Percentiles rank a stretch among this genome's conserved stretches.
These are phyloP conservation scores for Enteromius radiatus DNA, from an alignment of 2,797 vertebrate genomes.

Conservation along the genomic window DNA sequence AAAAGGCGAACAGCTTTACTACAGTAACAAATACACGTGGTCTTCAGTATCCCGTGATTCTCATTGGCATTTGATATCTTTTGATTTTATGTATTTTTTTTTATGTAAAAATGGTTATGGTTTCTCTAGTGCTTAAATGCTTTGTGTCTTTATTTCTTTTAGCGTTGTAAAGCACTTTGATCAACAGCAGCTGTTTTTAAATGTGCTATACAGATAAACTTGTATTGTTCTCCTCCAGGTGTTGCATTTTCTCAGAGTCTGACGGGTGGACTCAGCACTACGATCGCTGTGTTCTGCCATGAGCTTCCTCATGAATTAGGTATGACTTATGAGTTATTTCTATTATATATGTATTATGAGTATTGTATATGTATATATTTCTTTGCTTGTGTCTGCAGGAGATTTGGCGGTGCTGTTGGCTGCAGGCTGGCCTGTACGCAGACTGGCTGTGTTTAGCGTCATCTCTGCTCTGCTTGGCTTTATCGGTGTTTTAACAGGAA, in stretches of 20 bases:
- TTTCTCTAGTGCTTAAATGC: too few relatives aligned
- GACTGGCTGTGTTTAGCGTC: constrained; percentile 75
- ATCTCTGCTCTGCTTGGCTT: constrained; percentile 79
- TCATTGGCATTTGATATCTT: too few relatives aligned
- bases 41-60: too few relatives aligned
- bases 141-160: too few relatives aligned
- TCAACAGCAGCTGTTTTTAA: too few relatives aligned
- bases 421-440: constrained; percentile 72
- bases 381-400: constrained; percentile 65
- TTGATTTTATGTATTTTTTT: too few relatives aligned
- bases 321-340: constrained; percentile 55
- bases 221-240: constrained; percentile 64
- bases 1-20: background rate
- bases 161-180: too few relatives aligned
- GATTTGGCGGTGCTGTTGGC: constrained; percentile 81
- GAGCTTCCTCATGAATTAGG: constrained; percentile 86
- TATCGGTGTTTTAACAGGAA: constrained; percentile 72
- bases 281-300: constrained; percentile 84
- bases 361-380: background rate
- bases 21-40: background rate
- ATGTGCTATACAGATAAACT: too few relatives aligned
- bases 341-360: background rate
- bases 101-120: too few relatives aligned
- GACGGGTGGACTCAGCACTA: constrained; percentile 82
- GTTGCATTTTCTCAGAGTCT: constrained; percentile 80